phyloP scores from a whole-genome alignment of 2,888 invertebrate species.

The Caradrina kadenii region DNA sequence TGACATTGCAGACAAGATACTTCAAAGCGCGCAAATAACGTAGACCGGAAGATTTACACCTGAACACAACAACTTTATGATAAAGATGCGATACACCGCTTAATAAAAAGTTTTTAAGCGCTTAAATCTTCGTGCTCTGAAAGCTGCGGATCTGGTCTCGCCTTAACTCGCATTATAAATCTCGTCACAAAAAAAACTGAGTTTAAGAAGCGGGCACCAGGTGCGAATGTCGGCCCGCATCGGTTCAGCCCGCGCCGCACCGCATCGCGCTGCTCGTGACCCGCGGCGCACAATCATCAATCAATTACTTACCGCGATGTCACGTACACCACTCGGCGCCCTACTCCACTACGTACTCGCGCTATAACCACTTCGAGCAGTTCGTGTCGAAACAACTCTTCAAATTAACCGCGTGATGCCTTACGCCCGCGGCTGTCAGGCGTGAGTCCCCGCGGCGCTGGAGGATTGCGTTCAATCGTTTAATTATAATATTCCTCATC shows the following conservation, averaged over 20 bases:
- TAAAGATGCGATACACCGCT: conserved; percentile 5
- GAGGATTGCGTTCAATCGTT: conserved; percentile 16
- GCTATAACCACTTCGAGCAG: conserved; percentile 3
- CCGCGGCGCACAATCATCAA: conserved; percentile 28
- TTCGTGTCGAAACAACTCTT: not conserved
- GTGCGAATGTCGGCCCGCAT: conserved; percentile 1
- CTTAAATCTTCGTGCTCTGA: conserved; percentile 18
- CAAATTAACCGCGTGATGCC: not conserved
- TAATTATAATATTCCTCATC: conserved; percentile 37
- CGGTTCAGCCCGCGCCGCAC: not conserved
- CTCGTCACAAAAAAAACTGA: conserved; percentile 9
- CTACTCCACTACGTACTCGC: not conserved
- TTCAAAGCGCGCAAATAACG: too few relatives aligned
- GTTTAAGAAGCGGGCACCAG: conserved; percentile 24
- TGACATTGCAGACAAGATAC: not conserved
- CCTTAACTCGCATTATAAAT: conserved; percentile 22
- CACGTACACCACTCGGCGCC: conserved; percentile 26
- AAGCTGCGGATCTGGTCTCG: not conserved
- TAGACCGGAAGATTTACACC: not conserved
- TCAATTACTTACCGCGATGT: conserved; percentile 41
- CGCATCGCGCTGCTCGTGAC: not conserved
- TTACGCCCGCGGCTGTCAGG: not conserved
- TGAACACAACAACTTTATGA: conserved; percentile 8
- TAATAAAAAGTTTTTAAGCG: conserved; percentile 15
- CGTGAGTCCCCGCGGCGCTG: not conserved